Evolutionary conservation across 2,888 invertebrate species (phyloP), one percentile per base, ranked within the genome.

Genomic region (Xylocampa areola): DNA sequence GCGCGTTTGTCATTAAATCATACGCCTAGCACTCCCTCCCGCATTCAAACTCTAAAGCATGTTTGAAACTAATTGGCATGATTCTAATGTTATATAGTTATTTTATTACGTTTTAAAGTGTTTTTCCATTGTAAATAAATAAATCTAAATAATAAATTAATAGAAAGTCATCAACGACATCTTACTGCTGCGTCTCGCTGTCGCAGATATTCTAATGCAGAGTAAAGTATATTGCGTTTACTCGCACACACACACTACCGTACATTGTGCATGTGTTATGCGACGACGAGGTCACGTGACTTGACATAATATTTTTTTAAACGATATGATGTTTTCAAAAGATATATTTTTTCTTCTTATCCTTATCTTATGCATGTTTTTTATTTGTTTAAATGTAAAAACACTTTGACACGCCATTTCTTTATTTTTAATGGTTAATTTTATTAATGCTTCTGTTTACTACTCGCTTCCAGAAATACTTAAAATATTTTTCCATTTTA

Each of bases 41-140:
- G 30, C 64, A 61, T 48, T 39, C 62, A 47, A 39, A 47, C 37
- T 45, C 47, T 7, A 47, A 29, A 23, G 54, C 63, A 62, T 54
- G 68, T 23, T 44, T 25, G 6, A 10, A 13, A 19, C 10, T 1
- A 17, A 30, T 52, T 36, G 37, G 61, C 68, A 61, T 61, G 62
- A 14, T 32, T 33, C 25, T 29, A 11, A 60, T 44, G 48, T 44
- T 67, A 62, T 64, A 47, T 29, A 17, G n/a, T 45, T n/a, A 40
- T 33, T 65, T 35, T 45, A 19, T 11, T 5, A 8, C 2, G 16
- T 50, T 16, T 60, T 60, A 37, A 62, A 60, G 52, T 61, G 47
- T 68, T 48, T 48, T 52, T 64, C 33, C 44, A 23, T 36, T 33
- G 37, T 39, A 11, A 25, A 25, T 25, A 25, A 25, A 25, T 7